Evolutionary conservation across 2,113 vertebrate species (phyloP), one percentile per base, ranked within the genome.

Genomic region (Mungos mungo): DNA sequence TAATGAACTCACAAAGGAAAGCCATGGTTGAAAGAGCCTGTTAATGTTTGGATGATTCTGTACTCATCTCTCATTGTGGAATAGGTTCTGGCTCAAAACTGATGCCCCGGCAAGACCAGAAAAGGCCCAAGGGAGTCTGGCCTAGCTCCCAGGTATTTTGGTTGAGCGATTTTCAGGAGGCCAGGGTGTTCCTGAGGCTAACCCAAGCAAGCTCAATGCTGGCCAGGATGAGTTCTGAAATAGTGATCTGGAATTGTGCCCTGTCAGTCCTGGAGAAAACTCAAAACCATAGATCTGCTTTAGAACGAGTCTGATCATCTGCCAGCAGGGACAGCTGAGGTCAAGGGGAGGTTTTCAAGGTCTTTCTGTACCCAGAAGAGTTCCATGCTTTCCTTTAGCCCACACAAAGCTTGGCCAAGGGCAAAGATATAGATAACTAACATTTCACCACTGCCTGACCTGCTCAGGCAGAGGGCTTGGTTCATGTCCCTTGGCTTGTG

Each of bases 111-210:
- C 14, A 89, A 93, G 52, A 93, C 54, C 60, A 96, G 80, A 77
- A 96, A 95, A 87, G 33, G 33, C 91, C 96, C 35, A 9, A 86
- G 69, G 66, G 54, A n/a, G n/a, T 23, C 74, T 96, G 96, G 74
- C 87, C n/a, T n/a, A 10, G 68, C 31, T 96, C 88, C 93, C 90
- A 92, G 92, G 31, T 83, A 63, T 57, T 69, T 66, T 25, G 41
- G 87, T 92, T 95, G 94, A 74, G 18, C 4, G 57, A 92, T 7
- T 95, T 92, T 92, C 71, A 57, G 90, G 76, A 93, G 54, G 57
- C 72, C 50, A 88, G 87, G 74, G 74, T 96, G 93, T 76, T 97
- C 72, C 81, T 93, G 76, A 97, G 94, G 88, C 65, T 96, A 92
- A 84, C 77, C 35, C n/a, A 29, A 79, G 81, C 45, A 52, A 2